Evolutionary conservation across 1,140 invertebrate species (phyloP).

Genomic region (Geopemphigus sp.): DNA sequence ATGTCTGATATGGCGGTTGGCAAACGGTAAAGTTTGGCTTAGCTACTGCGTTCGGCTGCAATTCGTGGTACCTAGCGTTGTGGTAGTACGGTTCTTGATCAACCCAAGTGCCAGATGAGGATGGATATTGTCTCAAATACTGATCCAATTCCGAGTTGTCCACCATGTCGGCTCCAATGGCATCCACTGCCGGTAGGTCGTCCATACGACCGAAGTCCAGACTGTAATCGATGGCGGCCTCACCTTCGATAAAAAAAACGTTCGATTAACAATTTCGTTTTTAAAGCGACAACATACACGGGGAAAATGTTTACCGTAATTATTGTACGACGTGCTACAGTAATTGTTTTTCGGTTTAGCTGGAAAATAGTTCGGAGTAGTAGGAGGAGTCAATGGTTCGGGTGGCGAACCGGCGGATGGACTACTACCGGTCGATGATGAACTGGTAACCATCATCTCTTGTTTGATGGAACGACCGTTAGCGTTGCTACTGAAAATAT

Average conservation of each 20-base stretch:
- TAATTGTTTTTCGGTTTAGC: not conserved
- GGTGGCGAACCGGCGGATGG: conserved; percentile 30
- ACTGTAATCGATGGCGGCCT: conserved; percentile 18
- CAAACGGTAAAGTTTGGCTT: not conserved
- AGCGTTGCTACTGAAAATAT: conserved; percentile 35
- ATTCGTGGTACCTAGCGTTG: conserved; percentile 6
- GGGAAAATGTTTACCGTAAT: not conserved
- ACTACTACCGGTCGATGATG: conserved; percentile 21
- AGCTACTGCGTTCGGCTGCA: conserved; percentile 6
- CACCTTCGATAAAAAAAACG: not conserved
- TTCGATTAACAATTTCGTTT: too few species aligned
- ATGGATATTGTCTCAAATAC: conserved; percentile 39
- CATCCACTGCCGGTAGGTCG: conserved; percentile 26
- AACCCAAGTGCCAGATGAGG: not conserved
- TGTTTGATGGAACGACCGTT: conserved; percentile 42
- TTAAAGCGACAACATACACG: too few species aligned
- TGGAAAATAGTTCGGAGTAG: conserved; percentile 48
- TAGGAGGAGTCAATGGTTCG: conserved; percentile 50
- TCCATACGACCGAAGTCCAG: conserved; percentile 46
- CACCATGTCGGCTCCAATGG: conserved; percentile 42
- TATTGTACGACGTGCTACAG: not conserved
- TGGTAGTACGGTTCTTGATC: conserved; percentile 7
- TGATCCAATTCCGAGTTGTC: conserved; percentile 51
- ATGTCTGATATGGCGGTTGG: conserved; percentile 1
- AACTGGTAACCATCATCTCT: conserved; percentile 16